Base-by-base conservation (phyloP, 2,113 vertebrate species). In the Thunnus maccoyii region DNA sequence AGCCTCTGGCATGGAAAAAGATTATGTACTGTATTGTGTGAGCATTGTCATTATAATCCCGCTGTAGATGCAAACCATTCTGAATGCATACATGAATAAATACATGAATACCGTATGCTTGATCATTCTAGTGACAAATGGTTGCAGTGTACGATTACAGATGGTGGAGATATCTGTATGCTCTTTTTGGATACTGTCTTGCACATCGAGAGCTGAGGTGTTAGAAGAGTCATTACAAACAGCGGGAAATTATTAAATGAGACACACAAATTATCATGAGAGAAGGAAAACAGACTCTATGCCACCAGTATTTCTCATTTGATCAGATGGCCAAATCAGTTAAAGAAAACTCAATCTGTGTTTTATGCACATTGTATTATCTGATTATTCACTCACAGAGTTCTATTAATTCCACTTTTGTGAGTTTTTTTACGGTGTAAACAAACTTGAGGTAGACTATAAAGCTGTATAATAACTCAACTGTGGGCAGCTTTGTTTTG, bases 11-110 rank as follows among this genome's bases (percentile, higher is more conserved):
- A 47, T 30, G 3, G 47, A 11, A 64, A 76, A 20, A 22, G 4
- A 3, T 41, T 8, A 41, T 41, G 36, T 9, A 41, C 36, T 41
- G 36, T 41, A 41, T 41, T 41, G 25, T 9, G 22, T 22, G 57
- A 50, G 17, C 7, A 22, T 47, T 20, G 30, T 54, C 14, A 44
- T 60, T 3, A 25, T 72, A 22, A 25, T 66, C 47, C 52, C 16
- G 22, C 22, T 46, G 22, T 16, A 22, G 30, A 66, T 77, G 67
- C 44, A 76, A 20, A 70, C 20, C 2, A 30, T n/a, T 66, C 25
- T 72, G 25, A 67, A 61, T 4, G 25, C 16, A 77, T 47, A 54
- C 25, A 32, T 61, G 66, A 52, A 58, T 1, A 1, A 58, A 66
- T 7, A 27, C 20, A 3, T 22, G 18, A 65, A 36, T 11, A 13